Evolutionary conservation across 1,140 invertebrate species (phyloP).

Genomic region (Penaeus vannamei): DNA sequence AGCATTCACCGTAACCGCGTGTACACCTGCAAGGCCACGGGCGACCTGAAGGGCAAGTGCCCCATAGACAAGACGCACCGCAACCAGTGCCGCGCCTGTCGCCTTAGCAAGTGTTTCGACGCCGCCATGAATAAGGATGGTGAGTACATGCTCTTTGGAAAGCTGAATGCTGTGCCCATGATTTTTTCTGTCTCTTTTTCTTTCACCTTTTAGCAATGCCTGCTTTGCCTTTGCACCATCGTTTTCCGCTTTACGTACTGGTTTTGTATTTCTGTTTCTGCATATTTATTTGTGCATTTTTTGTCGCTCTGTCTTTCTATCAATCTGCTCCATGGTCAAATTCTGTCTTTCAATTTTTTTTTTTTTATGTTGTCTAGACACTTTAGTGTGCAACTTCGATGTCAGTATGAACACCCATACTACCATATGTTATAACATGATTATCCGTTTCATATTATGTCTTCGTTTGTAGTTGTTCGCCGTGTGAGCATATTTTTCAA

Average conservation of each 20-base stretch:
- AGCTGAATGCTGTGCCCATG: neutral
- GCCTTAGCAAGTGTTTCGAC: conserved; percentile 96
- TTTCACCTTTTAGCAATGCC: neutral
- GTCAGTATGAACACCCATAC: too few species aligned
- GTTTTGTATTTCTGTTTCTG: neutral
- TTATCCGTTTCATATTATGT: too few species aligned
- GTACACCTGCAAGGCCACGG: conserved; percentile 96
- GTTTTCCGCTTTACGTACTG: neutral
- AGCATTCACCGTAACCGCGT: conserved; percentile 95
- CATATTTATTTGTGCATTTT: neutral
- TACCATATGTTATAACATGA: too few species aligned
- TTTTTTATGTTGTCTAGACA: too few species aligned
- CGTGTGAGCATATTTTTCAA: too few species aligned
- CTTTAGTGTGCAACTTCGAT: too few species aligned
- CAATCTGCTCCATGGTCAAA: neutral
- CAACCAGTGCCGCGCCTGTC: conserved; percentile 96
- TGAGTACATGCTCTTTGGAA: conserved; percentile 76
- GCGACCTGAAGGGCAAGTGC: conserved; percentile 91
- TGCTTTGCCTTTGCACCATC: neutral
- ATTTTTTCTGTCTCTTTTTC: neutral
- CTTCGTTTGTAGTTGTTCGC: too few species aligned
- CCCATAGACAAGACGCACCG: conserved; percentile 97
- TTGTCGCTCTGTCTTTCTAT: neutral
- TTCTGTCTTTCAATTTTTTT: too few species aligned
- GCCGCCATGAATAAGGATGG: conserved; percentile 99